Conservation (phyloP, 2,797 vertebrate species). For the Phrynocephalus vlangalii region DNA sequence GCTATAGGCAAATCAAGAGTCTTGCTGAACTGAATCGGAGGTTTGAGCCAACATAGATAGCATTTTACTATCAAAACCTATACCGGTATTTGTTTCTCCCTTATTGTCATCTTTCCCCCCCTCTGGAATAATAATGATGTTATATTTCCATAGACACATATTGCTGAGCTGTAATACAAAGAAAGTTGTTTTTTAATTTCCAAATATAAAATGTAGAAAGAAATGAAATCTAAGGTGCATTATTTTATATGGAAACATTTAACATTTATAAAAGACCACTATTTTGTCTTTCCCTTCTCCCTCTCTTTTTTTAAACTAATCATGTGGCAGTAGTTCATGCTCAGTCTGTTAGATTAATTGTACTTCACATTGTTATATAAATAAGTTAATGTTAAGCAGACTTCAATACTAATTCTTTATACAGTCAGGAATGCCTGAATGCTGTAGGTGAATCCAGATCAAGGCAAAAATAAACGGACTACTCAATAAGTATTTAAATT, state of each 20-base stretch:
- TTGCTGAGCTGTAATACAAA: neutral
- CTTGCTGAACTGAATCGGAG: too few relatives aligned
- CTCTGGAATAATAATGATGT: neutral
- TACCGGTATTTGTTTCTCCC: too few relatives aligned
- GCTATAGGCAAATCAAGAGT: neutral
- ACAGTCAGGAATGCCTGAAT: neutral
- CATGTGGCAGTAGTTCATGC: neutral
- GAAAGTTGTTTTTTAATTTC: neutral
- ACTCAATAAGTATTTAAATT: constrained; percentile 5
- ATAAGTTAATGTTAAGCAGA: constrained; percentile 16
- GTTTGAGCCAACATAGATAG: neutral
- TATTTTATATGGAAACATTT: neutral
- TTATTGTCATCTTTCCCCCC: neutral
- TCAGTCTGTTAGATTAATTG: neutral
- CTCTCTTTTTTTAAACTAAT: neutral
- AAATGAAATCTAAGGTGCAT: neutral
- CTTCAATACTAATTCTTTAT: neutral
- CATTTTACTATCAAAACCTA: neutral
- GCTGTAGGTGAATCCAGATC: neutral
- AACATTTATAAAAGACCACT: too few relatives aligned
- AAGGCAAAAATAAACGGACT: neutral
- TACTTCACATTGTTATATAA: constrained; percentile 30
- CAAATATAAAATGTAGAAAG: neutral
- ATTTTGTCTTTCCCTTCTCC: neutral
- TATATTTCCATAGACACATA: neutral